These are phyloP conservation scores for Troilus luridus DNA, from an alignment of 2,888 invertebrate species.

Conservation along the genomic window DNA sequence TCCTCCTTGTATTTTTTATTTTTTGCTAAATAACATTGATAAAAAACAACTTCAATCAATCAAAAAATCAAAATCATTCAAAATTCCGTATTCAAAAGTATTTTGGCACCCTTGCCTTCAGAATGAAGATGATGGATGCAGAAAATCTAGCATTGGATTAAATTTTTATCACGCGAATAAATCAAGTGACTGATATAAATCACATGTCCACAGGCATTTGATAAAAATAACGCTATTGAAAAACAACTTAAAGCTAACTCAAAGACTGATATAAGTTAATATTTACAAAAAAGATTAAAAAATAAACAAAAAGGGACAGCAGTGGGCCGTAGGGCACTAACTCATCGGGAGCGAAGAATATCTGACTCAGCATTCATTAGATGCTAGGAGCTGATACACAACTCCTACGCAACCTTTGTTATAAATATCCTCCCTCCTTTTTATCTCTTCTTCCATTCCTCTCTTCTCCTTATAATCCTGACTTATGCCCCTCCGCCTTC, in stretches of 20 bases:
- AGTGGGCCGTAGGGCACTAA: conserved; percentile 30
- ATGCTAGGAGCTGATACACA: conserved; percentile 46
- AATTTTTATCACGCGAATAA: neutral
- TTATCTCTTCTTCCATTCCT: conserved; percentile 43
- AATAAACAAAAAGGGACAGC: neutral
- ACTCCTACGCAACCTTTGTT: conserved; percentile 53
- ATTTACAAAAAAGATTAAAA: neutral
- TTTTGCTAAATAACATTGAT: too few species aligned
- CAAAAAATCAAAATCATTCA: too few species aligned
- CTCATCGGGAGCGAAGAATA: conserved; percentile 39
- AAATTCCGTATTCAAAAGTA: too few species aligned
- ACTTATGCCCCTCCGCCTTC: conserved; percentile 54
- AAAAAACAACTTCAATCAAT: too few species aligned
- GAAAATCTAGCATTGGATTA: neutral
- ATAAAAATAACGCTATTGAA: neutral
- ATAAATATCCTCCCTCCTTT: conserved; percentile 51
- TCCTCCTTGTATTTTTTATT: too few species aligned
- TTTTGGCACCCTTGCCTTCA: too few species aligned
- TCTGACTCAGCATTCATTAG: conserved; percentile 53
- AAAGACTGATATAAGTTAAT: conserved; percentile 39
- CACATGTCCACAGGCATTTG: neutral
- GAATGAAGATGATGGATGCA: too few species aligned
- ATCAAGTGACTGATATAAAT: neutral
- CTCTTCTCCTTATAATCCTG: conserved; percentile 56
- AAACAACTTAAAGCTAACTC: neutral